phyloP scores from a whole-genome alignment of 2,113 vertebrate genomes.

The Cheirogaleus medius region DNA sequence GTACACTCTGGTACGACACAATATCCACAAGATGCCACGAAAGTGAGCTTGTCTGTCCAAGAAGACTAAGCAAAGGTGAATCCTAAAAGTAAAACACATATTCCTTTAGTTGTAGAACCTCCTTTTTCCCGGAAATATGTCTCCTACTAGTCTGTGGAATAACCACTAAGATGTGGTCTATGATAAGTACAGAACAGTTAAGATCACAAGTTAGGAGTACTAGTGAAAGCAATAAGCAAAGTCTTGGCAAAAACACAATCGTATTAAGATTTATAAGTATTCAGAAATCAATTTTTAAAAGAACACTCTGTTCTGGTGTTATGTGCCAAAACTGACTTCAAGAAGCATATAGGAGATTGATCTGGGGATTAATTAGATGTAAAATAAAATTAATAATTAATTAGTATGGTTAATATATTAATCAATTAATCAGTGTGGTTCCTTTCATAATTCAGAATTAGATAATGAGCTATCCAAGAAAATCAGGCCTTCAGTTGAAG shows the following conservation, averaged over 20 bases:
- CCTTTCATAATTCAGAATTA: not conserved
- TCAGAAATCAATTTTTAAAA: slow-evolving; percentile 35
- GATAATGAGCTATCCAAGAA: not conserved
- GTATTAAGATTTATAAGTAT: not conserved
- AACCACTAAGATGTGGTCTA: not conserved
- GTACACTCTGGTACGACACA: slow-evolving; percentile 91
- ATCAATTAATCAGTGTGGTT: not conserved
- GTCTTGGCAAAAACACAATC: slow-evolving; percentile 3
- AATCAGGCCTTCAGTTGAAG: not conserved
- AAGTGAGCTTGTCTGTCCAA: slow-evolving; percentile 93
- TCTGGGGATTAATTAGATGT: not conserved
- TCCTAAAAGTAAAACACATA: slow-evolving; percentile 85
- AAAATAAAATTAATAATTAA: not conserved
- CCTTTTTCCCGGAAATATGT: not conserved
- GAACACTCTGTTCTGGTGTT: not conserved
- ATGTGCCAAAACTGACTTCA: not conserved
- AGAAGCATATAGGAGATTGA: not conserved
- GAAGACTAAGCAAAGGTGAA: slow-evolving; percentile 91
- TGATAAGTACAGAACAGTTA: not conserved
- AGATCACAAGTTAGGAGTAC: not conserved
- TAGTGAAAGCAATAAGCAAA: not conserved
- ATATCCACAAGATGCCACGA: slow-evolving; percentile 95
- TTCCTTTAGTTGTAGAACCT: not conserved
- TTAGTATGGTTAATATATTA: too few relatives aligned
- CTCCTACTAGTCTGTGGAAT: not conserved